Evolutionary conservation across 2,797 vertebrate species (phyloP).

Genomic region (Gephyroberyx darwinii): DNA sequence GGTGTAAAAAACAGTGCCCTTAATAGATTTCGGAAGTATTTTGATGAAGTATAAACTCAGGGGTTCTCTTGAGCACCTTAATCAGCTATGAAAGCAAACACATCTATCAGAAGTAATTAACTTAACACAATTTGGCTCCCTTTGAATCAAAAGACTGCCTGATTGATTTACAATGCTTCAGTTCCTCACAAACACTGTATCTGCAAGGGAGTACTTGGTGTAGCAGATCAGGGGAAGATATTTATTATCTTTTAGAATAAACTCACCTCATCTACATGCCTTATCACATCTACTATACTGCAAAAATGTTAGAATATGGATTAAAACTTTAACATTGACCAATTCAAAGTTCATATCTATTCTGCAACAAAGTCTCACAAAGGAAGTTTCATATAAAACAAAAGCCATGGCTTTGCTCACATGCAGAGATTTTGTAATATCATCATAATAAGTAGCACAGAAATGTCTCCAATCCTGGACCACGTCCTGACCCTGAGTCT

Average conservation of each 20-base stretch:
- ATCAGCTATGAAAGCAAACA: conserved; percentile 84
- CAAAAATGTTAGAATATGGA: conserved; percentile 5
- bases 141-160: conserved; percentile 76
- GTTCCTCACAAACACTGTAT: conserved; percentile 69
- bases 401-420: neutral
- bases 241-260: conserved; percentile 28
- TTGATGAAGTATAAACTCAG: conserved; percentile 76
- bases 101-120: conserved; percentile 80
- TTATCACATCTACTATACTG: neutral
- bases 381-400: conserved; percentile 7
- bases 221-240: conserved; percentile 37
- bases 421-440: conserved; percentile 36
- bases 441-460: conserved; percentile 35
- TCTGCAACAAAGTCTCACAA: neutral
- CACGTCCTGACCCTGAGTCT: conserved; percentile 46
- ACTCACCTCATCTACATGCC: conserved; percentile 13
- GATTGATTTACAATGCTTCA: conserved; percentile 75
- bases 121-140: conserved; percentile 75
- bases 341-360: neutral
- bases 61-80: conserved; percentile 78
- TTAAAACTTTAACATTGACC: neutral
- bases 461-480: conserved; percentile 36
- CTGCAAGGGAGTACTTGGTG: conserved; percentile 49
- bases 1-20: conserved; percentile 71
- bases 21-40: conserved; percentile 80